A percentile compares a stretch with the other conserved stretches of the same genome.
These are phyloP conservation scores for Laspeyria flexula DNA, from an alignment of 2,888 invertebrate genomes.

Conservation along the genomic window DNA sequence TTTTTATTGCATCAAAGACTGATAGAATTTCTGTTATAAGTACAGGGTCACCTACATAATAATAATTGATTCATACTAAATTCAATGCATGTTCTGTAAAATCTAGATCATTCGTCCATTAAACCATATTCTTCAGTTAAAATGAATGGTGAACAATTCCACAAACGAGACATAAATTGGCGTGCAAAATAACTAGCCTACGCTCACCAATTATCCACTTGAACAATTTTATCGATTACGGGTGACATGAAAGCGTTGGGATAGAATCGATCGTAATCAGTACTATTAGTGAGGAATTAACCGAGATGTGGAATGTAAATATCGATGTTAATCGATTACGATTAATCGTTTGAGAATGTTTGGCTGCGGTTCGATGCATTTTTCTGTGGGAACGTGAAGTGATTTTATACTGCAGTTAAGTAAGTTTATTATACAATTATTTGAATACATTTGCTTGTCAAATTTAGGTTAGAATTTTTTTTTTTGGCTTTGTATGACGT, in stretches of 20 bases:
- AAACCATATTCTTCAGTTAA: slow-evolving; percentile 31
- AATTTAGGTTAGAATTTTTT: too few relatives aligned
- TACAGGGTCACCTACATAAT: too few relatives aligned
- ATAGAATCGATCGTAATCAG: slow-evolving; percentile 42
- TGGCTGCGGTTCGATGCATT: slow-evolving; percentile 8
- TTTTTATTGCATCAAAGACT: too few relatives aligned
- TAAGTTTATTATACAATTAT: background rate
- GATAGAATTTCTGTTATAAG: too few relatives aligned
- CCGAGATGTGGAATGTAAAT: slow-evolving; percentile 39
- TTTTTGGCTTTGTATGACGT: too few relatives aligned
- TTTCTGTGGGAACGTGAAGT: slow-evolving; percentile 13
- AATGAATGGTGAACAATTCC: slow-evolving; percentile 39
- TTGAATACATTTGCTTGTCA: too few relatives aligned
- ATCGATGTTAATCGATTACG: slow-evolving; percentile 36
- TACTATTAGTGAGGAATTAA: slow-evolving; percentile 34
- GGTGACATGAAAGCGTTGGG: slow-evolving; percentile 33
- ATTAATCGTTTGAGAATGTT: slow-evolving; percentile 29
- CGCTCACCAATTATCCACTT: slow-evolving; percentile 35
- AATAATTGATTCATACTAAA: background rate
- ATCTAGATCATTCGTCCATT: slow-evolving; percentile 32
- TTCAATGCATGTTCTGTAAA: slow-evolving; percentile 12
- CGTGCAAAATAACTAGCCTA: slow-evolving; percentile 35
- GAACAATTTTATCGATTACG: slow-evolving; percentile 37
- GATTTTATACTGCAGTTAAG: slow-evolving; percentile 11
- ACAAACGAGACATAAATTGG: slow-evolving; percentile 32